Evolutionary conservation across 1,140 invertebrate species (phyloP).

Genomic region (Drosophila willistoni): DNA sequence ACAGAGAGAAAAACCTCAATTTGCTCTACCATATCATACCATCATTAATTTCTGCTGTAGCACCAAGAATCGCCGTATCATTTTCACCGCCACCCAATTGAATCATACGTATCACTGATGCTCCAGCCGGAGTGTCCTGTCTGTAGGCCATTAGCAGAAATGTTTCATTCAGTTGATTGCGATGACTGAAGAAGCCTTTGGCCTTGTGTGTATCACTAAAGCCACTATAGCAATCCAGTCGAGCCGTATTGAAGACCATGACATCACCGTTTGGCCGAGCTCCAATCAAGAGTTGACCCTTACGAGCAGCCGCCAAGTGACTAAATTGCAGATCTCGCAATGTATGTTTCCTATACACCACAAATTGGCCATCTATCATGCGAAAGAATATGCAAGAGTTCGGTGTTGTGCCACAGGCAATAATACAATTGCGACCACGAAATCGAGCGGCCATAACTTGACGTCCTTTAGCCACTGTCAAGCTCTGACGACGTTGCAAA

Average conservation of each 20-base stretch:
- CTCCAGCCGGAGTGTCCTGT: neutral
- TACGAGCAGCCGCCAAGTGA: conserved; percentile 39
- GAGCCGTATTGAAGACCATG: conserved; percentile 60
- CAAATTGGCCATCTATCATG: conserved; percentile 71
- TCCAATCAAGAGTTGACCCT: conserved; percentile 56
- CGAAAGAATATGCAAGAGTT: conserved; percentile 50
- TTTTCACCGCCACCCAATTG: conserved; percentile 48
- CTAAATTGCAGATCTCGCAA: conserved; percentile 47
- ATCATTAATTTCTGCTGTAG: conserved; percentile 41
- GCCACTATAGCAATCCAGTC: conserved; percentile 72
- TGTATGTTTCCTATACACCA: conserved; percentile 53
- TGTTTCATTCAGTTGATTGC: conserved; percentile 56
- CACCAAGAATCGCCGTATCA: conserved; percentile 14
- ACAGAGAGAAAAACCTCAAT: neutral
- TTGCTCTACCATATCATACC: conserved; percentile 18
- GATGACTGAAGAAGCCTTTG: conserved; percentile 45
- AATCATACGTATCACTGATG: conserved; percentile 59
- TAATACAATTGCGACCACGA: conserved; percentile 56
- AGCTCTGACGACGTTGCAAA: conserved; percentile 53
- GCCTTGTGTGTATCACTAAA: conserved; percentile 43
- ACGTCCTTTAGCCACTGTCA: conserved; percentile 53
- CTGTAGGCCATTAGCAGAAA: conserved; percentile 59
- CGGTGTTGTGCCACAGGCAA: conserved; percentile 49
- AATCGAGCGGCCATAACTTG: conserved; percentile 50
- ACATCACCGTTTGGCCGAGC: conserved; percentile 60